Percentiles rank a stretch among this genome's conserved stretches.
Evolutionary conservation across 2,113 vertebrate genomes (phyloP).

Genomic region (Brienomyrus longianalis): DNA sequence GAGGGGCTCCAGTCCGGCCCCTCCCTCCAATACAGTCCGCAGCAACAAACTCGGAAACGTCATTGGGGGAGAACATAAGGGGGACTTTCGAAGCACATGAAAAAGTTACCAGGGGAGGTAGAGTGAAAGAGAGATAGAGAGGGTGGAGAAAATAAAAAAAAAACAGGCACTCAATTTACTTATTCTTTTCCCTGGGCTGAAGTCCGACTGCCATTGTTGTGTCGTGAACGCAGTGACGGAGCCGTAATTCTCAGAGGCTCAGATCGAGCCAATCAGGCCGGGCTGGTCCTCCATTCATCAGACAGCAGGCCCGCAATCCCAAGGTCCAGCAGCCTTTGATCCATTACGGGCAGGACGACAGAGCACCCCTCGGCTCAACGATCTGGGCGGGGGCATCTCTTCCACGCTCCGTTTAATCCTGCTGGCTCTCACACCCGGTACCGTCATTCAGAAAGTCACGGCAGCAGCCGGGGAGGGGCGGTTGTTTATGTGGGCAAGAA

Average conservation of each 20-base stretch:
- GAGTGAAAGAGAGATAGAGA: neutral
- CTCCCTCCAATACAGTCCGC: neutral
- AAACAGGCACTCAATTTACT: neutral
- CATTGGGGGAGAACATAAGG: neutral
- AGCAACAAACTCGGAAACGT: neutral
- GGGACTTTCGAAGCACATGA: neutral
- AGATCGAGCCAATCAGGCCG: slow-evolving; percentile 25
- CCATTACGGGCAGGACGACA: slow-evolving; percentile 15
- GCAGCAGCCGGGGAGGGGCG: neutral
- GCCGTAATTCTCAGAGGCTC: slow-evolving; percentile 18
- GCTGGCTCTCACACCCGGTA: neutral
- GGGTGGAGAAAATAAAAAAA: neutral
- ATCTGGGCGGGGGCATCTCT: neutral
- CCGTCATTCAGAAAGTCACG: neutral
- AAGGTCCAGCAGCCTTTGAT: slow-evolving; percentile 13
- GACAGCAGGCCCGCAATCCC: neutral
- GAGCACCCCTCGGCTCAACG: neutral
- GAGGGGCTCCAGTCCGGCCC: neutral
- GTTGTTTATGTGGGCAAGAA: neutral
- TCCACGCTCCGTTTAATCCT: neutral
- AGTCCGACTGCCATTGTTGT: slow-evolving; percentile 7
- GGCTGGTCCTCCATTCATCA: slow-evolving; percentile 27
- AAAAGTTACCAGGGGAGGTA: neutral
- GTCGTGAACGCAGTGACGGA: slow-evolving; percentile 3
- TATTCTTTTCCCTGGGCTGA: neutral